A percentile compares a stretch with the other conserved stretches of the same genome.
Evolutionary conservation across 2,888 invertebrate species (phyloP).

Genomic region (Hoplodrina blanda): DNA sequence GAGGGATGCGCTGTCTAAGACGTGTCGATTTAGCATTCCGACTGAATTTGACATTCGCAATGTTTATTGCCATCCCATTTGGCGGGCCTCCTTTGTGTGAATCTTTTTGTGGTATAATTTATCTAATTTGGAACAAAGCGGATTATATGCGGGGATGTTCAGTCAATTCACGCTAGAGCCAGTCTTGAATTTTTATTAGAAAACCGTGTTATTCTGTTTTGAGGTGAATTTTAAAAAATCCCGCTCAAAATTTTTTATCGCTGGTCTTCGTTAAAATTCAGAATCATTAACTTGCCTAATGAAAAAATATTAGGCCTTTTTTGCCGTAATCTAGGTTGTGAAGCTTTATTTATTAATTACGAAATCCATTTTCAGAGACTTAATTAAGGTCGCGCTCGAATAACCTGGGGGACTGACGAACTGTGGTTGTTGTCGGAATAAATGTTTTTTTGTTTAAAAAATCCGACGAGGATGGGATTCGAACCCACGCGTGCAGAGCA

Average conservation of each 20-base stretch:
- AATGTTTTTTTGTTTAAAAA: slow-evolving; percentile 32
- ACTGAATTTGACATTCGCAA: slow-evolving; percentile 85
- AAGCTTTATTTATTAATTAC: slow-evolving; percentile 56
- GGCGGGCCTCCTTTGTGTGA: slow-evolving; percentile 79
- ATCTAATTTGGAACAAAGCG: slow-evolving; percentile 87
- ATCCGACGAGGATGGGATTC: slow-evolving; percentile 94
- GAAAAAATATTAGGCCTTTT: slow-evolving; percentile 44
- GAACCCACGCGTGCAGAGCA: slow-evolving; percentile 96
- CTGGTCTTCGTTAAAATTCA: slow-evolving; percentile 21
- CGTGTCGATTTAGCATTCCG: slow-evolving; percentile 82
- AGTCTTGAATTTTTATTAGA: slow-evolving; percentile 62
- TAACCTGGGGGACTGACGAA: slow-evolving; percentile 19
- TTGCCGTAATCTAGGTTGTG: slow-evolving; percentile 46
- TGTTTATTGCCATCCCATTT: slow-evolving; percentile 83
- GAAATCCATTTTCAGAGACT: slow-evolving; percentile 54
- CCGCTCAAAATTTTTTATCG: slow-evolving; percentile 22
- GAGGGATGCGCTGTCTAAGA: slow-evolving; percentile 71
- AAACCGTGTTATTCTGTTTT: slow-evolving; percentile 51
- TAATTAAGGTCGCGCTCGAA: slow-evolving; percentile 56
- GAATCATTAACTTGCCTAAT: slow-evolving; percentile 48
- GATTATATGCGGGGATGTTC: slow-evolving; percentile 76
- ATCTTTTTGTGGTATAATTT: slow-evolving; percentile 86
- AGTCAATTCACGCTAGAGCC: slow-evolving; percentile 67
- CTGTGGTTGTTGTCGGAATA: slow-evolving; percentile 9
- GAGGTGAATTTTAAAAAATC: slow-evolving; percentile 41